These are phyloP conservation scores for Trichonephila clavipes DNA, from an alignment of 1,140 invertebrate genomes.

Conservation along the genomic window DNA sequence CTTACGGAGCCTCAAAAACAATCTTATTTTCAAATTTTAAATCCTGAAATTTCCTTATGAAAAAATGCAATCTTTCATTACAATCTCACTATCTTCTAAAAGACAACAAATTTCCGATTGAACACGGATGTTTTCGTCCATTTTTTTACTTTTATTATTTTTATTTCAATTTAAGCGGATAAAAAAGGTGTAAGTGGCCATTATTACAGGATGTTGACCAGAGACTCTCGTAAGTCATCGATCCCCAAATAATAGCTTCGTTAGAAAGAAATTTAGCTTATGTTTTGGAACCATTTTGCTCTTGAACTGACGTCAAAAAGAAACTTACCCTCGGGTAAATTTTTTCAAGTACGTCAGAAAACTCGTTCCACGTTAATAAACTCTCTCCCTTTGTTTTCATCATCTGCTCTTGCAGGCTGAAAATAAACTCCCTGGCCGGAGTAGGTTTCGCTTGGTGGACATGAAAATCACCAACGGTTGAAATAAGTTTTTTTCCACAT, in stretches of 20 bases:
- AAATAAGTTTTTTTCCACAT: neutral
- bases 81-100: no score
- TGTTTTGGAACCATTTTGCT: neutral
- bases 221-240: neutral
- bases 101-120: neutral
- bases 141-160: neutral
- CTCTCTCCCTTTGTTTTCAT: neutral
- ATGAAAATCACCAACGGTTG: neutral
- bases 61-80: no score
- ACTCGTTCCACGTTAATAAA: neutral
- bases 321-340: neutral
- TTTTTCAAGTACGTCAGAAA: neutral
- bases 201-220: neutral
- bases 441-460: constrained; percentile 7
- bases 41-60: no score
- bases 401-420: neutral
- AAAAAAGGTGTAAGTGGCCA: neutral
- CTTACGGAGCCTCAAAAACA: no score
- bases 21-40: no score
- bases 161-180: neutral
- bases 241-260: neutral
- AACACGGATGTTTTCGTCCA: neutral
- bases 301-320: neutral
- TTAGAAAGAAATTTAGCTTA: neutral
- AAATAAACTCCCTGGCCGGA: neutral